Evolutionary conservation across 2,888 invertebrate genomes (phyloP).

Genomic region (Drosophila melanocephala): DNA sequence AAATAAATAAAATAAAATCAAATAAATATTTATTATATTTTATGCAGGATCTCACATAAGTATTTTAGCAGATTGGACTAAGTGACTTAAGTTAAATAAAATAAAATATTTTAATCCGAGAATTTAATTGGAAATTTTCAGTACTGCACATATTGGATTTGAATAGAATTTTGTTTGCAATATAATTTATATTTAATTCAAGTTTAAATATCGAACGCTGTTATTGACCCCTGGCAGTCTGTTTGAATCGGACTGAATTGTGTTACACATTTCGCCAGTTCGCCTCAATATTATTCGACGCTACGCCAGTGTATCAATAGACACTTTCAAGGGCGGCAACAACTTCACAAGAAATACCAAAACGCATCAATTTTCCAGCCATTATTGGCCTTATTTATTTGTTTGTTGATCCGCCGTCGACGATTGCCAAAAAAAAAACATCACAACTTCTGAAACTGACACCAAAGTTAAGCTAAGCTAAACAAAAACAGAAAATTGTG

Average conservation of each 20-base stretch:
- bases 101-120: not conserved
- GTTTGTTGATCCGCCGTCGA: conserved; percentile 50
- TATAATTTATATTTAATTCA: not conserved
- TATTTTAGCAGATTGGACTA: not conserved
- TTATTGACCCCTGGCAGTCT: not conserved
- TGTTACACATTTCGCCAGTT: not conserved
- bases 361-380: conserved; percentile 65
- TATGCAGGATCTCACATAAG: not conserved
- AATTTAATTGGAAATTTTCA: not conserved
- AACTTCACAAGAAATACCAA: conserved; percentile 23
- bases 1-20: not conserved
- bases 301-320: not conserved
- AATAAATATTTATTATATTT: not conserved
- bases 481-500: conserved; percentile 19
- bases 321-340: conserved; percentile 14
- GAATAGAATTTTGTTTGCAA: not conserved
- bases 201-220: not conserved
- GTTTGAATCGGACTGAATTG: not conserved
- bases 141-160: accelerated
- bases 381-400: conserved; percentile 78
- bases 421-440: conserved; percentile 26
- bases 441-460: conserved; percentile 35
- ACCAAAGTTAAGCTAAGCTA: conserved; percentile 11
- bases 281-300: not conserved
- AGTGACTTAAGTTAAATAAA: not conserved